Evolutionary conservation across 2,113 vertebrate genomes (phyloP).

Genomic region (Erpornis zantholeuca): DNA sequence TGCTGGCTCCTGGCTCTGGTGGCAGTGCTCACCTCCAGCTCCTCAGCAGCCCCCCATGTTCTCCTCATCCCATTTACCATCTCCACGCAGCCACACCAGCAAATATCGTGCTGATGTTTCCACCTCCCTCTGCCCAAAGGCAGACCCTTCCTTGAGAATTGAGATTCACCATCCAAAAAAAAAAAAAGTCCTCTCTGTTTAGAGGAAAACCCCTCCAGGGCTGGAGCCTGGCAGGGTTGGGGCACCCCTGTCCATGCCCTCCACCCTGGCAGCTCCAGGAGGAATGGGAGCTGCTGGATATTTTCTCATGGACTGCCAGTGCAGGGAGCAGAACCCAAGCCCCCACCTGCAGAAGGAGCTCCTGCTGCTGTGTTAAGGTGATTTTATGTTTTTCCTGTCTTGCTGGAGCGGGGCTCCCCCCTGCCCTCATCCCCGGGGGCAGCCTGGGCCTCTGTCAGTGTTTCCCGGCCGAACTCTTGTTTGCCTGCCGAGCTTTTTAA

Average conservation of each 20-base stretch:
- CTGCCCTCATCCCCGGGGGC: neutral
- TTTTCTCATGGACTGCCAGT: fast-evolving
- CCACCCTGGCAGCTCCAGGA: fast-evolving
- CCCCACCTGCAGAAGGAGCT: neutral
- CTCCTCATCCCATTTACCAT: neutral
- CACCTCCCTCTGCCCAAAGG: neutral
- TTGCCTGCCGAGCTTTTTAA: neutral
- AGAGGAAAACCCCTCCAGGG: neutral
- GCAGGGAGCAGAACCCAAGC: neutral
- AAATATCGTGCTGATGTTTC: neutral
- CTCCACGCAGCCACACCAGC: neutral
- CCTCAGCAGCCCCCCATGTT: neutral
- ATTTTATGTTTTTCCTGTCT: neutral
- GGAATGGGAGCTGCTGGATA: neutral
- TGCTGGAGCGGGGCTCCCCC: fast-evolving
- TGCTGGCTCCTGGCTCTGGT: neutral
- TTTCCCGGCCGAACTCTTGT: neutral
- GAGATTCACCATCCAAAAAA: neutral
- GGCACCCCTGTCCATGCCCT: fast-evolving
- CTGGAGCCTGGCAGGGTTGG: neutral
- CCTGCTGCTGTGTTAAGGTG: neutral
- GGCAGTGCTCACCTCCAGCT: neutral
- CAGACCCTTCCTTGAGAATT: neutral
- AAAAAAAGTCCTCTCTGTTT: fast-evolving
- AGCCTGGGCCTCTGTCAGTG: neutral